Conservation (phyloP, 2,888 invertebrate genomes). For the Argyresthia goedartella region DNA sequence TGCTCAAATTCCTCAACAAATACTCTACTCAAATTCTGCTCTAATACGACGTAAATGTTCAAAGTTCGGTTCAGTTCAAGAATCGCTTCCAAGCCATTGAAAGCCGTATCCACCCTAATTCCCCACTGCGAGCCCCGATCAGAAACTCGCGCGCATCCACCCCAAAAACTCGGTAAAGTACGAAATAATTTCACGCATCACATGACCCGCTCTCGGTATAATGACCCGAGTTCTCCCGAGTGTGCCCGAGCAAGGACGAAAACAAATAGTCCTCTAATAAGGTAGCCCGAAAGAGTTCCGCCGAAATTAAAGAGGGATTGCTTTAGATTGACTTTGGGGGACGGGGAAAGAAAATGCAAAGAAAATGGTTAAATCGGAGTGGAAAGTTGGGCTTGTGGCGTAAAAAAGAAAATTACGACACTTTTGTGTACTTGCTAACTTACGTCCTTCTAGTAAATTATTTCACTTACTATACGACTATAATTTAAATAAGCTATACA, state of each 20-base stretch:
- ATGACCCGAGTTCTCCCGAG: slow-evolving; percentile 51
- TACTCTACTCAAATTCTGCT: too few species aligned
- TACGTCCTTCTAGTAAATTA: too few species aligned
- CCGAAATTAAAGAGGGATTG: slow-evolving; percentile 30
- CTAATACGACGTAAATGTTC: too few species aligned
- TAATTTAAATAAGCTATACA: too few species aligned
- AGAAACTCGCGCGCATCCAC: slow-evolving; percentile 51
- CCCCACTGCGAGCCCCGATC: slow-evolving; percentile 22
- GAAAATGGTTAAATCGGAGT: neutral
- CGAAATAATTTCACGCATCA: slow-evolving; percentile 71
- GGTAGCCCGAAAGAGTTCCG: slow-evolving; percentile 23
- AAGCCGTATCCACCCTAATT: slow-evolving; percentile 27
- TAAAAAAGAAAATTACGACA: too few species aligned
- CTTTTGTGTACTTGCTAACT: too few species aligned
- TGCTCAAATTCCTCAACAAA: too few species aligned
- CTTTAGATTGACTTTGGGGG: slow-evolving; percentile 11
- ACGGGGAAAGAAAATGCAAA: slow-evolving; percentile 4
- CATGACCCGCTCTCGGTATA: slow-evolving; percentile 54
- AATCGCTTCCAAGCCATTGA: too few species aligned
- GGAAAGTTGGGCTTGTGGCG: neutral
- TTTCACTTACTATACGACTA: too few species aligned
- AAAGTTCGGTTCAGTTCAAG: too few species aligned
- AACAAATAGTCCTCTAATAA: slow-evolving; percentile 53
- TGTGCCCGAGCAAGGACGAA: slow-evolving; percentile 20
- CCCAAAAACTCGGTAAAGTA: slow-evolving; percentile 61